A percentile compares a stretch with the other conserved stretches of the same genome.
These are phyloP conservation scores for Mimachlamys varia DNA, from an alignment of 2,888 invertebrate species.

Conservation along the genomic window DNA sequence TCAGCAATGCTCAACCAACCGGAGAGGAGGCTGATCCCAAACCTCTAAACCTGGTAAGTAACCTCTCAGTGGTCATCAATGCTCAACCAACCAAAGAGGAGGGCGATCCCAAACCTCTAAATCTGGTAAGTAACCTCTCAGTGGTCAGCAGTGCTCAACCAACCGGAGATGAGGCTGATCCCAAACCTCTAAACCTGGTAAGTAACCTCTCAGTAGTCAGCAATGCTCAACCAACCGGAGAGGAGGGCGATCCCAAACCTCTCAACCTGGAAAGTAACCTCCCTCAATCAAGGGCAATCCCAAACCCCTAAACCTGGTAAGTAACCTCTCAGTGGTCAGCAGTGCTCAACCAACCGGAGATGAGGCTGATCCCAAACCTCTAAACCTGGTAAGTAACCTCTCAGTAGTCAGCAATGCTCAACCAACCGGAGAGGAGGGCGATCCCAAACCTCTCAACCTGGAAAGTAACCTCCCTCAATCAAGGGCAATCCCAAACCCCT, in stretches of 20 bases:
- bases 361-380: constrained; percentile 38
- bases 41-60: constrained; percentile 46
- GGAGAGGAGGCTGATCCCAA: constrained; percentile 38
- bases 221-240: too few relatives aligned
- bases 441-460: too few relatives aligned
- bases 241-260: constrained; percentile 41
- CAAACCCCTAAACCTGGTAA: too few relatives aligned
- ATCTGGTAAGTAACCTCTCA: constrained; percentile 5
- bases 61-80: too few relatives aligned
- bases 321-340: background rate
- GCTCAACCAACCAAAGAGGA: constrained; percentile 52
- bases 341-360: constrained; percentile 34
- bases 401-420: too few relatives aligned
- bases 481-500: too few relatives aligned
- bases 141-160: constrained; percentile 17
- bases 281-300: too few relatives aligned
- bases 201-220: too few relatives aligned
- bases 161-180: constrained; percentile 17
- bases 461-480: too few relatives aligned
- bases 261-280: too few relatives aligned
- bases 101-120: too few relatives aligned
- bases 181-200: constrained; percentile 48
- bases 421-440: constrained; percentile 42
- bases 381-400: constrained; percentile 47
- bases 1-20: constrained; percentile 2